Evolutionary conservation across 2,797 vertebrate species (phyloP).

Genomic region (Onychomys leucogaster): DNA sequence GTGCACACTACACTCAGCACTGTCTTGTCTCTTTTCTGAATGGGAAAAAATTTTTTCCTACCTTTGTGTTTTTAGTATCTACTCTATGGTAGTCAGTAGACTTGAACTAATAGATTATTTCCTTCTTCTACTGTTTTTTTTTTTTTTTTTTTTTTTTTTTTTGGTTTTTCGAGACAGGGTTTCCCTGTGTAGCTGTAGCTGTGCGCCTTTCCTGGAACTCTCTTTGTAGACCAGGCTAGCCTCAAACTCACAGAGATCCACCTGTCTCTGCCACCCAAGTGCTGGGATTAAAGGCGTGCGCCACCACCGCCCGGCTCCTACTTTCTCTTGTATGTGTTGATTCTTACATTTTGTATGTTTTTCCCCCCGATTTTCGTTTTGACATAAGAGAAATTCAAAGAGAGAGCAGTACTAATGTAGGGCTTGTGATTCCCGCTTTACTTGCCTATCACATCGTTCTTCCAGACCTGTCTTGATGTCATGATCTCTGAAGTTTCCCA

Average conservation of each 20-base stretch:
- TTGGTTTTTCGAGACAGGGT: no score
- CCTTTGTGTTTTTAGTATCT: not conserved
- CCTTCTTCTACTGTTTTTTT: not conserved
- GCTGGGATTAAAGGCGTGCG: no score
- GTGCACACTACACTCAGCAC: not conserved
- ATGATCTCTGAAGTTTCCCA: slow-evolving; percentile 12
- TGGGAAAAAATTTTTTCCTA: not conserved
- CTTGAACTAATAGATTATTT: slow-evolving; percentile 5
- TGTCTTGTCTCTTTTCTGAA: not conserved
- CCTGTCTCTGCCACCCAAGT: no score
- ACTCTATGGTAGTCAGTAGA: not conserved
- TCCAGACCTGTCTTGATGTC: not conserved
- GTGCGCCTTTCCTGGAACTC: no score
- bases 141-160: no score
- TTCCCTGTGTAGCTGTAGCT: no score
- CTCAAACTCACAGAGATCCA: no score
- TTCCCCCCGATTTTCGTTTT: slow-evolving; percentile 4
- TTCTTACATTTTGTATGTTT: not conserved
- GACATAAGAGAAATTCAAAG: slow-evolving; percentile 21
- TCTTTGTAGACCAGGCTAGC: no score
- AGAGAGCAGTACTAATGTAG: not conserved
- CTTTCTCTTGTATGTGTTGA: not conserved
- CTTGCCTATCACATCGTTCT: not conserved
- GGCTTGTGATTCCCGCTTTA: not conserved
- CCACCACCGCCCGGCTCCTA: no score